Percentiles rank a stretch among this genome's conserved stretches.
Evolutionary conservation across 2,888 invertebrate species (phyloP).

Genomic region (Apantesis nais): DNA sequence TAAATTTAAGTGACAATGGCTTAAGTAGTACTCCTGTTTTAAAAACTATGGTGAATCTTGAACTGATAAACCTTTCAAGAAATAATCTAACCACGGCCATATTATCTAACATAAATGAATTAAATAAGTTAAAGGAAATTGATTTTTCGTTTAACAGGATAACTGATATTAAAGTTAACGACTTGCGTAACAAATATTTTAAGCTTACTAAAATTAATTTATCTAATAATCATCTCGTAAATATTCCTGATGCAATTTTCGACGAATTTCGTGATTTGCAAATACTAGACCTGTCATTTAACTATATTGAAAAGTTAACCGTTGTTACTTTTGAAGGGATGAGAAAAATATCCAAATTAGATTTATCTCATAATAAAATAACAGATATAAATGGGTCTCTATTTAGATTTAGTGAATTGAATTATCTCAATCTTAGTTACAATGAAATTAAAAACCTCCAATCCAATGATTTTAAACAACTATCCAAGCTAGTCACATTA

Average conservation of each 20-base stretch:
- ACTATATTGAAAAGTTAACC: slow-evolving; percentile 55
- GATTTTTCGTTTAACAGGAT: slow-evolving; percentile 67
- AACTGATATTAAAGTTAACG: slow-evolving; percentile 41
- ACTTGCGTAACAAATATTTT: slow-evolving; percentile 35
- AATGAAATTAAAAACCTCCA: slow-evolving; percentile 58
- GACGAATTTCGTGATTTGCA: slow-evolving; percentile 52
- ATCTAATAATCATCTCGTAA: slow-evolving; percentile 59
- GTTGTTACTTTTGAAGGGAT: slow-evolving; percentile 63
- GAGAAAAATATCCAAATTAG: slow-evolving; percentile 54
- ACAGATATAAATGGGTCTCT: slow-evolving; percentile 59
- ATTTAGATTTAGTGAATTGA: slow-evolving; percentile 60
- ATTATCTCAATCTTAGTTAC: slow-evolving; percentile 56
- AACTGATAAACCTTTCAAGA: slow-evolving; percentile 53
- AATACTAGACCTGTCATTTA: slow-evolving; percentile 64
- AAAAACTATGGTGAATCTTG: slow-evolving; percentile 48
- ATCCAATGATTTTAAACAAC: slow-evolving; percentile 54
- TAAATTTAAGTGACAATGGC: slow-evolving; percentile 56
- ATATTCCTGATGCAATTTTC: slow-evolving; percentile 58
- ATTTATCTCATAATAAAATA: slow-evolving; percentile 62
- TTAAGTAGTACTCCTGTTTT: slow-evolving; percentile 46
- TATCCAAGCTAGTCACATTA: slow-evolving; percentile 52
- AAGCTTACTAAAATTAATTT: slow-evolving; percentile 56
- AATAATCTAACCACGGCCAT: slow-evolving; percentile 55
- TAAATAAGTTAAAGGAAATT: slow-evolving; percentile 50
- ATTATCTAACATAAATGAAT: slow-evolving; percentile 49